These are phyloP conservation scores for Salpingus planirostris DNA, from an alignment of 2,888 invertebrate genomes.

Conservation along the genomic window DNA sequence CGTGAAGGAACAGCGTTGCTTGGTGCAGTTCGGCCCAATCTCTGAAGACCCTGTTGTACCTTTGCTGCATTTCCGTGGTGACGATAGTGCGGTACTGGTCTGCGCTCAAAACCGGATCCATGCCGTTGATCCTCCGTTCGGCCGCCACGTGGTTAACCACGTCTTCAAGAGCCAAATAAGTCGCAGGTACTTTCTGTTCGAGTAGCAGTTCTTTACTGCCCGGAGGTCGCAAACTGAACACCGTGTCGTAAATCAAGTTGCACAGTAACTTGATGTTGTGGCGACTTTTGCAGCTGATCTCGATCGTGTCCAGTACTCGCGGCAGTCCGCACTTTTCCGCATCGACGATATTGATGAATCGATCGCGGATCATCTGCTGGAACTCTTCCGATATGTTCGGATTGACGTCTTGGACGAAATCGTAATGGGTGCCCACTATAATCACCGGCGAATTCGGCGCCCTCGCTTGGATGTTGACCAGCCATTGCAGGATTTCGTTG, in stretches of 20 bases:
- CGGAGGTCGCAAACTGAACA: slow-evolving; percentile 82
- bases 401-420: slow-evolving; percentile 62
- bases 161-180: slow-evolving; percentile 90
- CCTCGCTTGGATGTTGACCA: slow-evolving; percentile 87
- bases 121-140: slow-evolving; percentile 58
- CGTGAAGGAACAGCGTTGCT: slow-evolving; percentile 94
- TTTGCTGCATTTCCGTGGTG: slow-evolving; percentile 57
- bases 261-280: slow-evolving; percentile 85
- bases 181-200: slow-evolving; percentile 92
- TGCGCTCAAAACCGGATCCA: slow-evolving; percentile 77
- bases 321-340: slow-evolving; percentile 95
- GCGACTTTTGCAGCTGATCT: slow-evolving; percentile 81
- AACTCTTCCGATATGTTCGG: slow-evolving; percentile 63
- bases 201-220: slow-evolving; percentile 83
- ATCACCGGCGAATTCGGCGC: slow-evolving; percentile 95
- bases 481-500: slow-evolving; percentile 86
- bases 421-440: slow-evolving; percentile 94
- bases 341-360: slow-evolving; percentile 88
- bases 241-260: slow-evolving; percentile 87
- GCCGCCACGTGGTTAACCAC: slow-evolving; percentile 74
- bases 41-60: slow-evolving; percentile 65
- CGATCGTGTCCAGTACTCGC: slow-evolving; percentile 83
- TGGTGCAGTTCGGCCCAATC: slow-evolving; percentile 87
- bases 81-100: slow-evolving; percentile 62
- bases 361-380: slow-evolving; percentile 78